These are phyloP conservation scores for Periophthalmus modestus DNA, from an alignment of 2,113 vertebrate species.

Conservation along the genomic window DNA sequence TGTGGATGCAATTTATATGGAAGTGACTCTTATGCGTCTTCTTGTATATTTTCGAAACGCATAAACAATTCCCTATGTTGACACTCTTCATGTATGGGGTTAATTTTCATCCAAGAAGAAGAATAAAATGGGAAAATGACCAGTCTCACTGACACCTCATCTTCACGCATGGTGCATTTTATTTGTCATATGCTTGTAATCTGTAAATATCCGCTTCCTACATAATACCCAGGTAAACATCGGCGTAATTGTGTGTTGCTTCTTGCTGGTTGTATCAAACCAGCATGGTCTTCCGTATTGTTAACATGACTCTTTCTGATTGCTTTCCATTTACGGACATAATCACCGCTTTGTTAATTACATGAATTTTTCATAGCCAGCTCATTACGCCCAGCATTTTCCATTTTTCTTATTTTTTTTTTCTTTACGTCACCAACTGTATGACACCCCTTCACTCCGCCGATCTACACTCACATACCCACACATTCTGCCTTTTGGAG, in stretches of 20 bases:
- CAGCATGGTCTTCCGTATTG: conserved; percentile 57
- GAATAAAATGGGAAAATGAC: neutral
- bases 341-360: conserved; percentile 75
- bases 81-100: neutral
- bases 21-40: neutral
- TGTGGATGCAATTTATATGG: neutral
- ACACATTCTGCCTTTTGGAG: conserved; percentile 27
- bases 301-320: conserved; percentile 71
- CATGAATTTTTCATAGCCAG: conserved; percentile 72
- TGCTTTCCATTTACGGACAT: conserved; percentile 71
- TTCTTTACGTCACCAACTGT: conserved; percentile 36
- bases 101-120: neutral
- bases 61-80: neutral
- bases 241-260: conserved; percentile 37
- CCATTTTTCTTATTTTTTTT: conserved; percentile 37
- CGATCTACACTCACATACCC: conserved; percentile 21
- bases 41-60: neutral
- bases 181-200: neutral
- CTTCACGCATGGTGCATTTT: neutral
- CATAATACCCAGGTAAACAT: conserved; percentile 6
- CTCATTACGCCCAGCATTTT: conserved; percentile 51
- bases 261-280: conserved; percentile 20
- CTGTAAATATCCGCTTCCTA: neutral
- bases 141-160: neutral
- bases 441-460: conserved; percentile 35